A percentile compares a stretch with the other conserved stretches of the same genome.
Conservation (phyloP, 2,888 invertebrate genomes). For the Tipula unca region DNA sequence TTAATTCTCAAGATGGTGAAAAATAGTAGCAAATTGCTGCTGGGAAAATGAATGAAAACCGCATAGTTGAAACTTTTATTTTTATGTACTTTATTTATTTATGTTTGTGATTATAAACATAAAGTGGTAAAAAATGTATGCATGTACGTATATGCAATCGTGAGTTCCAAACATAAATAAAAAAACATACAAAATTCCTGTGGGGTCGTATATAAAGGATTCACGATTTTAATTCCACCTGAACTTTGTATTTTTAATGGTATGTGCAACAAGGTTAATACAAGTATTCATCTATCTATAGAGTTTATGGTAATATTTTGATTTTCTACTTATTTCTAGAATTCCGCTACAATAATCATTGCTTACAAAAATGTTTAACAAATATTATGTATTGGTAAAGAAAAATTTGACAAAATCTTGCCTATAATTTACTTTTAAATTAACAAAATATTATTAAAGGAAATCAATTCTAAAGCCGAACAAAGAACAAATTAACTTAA, state of each 20-base stretch:
- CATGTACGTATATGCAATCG: not conserved
- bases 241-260: not conserved
- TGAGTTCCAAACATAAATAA: not conserved
- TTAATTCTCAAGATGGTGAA: not conserved
- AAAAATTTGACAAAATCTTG: no score
- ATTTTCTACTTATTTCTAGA: no score
- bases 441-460: no score
- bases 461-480: no score
- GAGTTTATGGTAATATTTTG: no score
- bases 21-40: not conserved
- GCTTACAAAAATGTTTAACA: no score
- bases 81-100: not conserved
- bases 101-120: not conserved
- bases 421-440: no score
- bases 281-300: no score
- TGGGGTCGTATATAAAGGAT: not conserved
- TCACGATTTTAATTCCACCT: not conserved
- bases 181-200: not conserved
- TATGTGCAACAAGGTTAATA: not conserved
- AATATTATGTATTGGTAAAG: no score
- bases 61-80: not conserved
- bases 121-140: not conserved
- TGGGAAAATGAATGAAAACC: not conserved
- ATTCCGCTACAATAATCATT: no score
- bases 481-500: no score